These are phyloP conservation scores for Serilophus lunatus DNA, from an alignment of 2,113 vertebrate species.

Conservation along the genomic window DNA sequence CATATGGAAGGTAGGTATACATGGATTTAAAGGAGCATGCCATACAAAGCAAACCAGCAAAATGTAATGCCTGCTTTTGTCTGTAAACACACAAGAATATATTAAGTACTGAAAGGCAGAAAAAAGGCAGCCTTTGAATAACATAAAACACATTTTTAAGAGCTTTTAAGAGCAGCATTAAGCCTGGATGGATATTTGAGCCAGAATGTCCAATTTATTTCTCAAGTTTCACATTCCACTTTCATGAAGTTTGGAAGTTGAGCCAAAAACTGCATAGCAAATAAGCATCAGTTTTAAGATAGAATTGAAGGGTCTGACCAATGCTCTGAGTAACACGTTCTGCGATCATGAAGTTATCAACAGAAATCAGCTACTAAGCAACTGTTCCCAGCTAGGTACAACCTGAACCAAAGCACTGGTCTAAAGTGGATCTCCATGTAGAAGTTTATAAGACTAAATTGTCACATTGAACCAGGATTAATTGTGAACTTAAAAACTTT, in stretches of 20 bases:
- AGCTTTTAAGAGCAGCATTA: not conserved
- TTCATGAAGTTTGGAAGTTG: not conserved
- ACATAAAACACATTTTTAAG: not conserved
- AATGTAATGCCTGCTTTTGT: not conserved
- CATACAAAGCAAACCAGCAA: not conserved
- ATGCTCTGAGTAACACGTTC: not conserved
- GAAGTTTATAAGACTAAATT: not conserved
- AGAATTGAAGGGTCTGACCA: not conserved
- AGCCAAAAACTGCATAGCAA: not conserved
- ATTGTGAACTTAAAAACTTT: not conserved
- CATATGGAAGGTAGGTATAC: not conserved
- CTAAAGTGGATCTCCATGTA: not conserved
- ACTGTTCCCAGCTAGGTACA: not conserved
- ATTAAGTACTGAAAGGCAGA: not conserved
- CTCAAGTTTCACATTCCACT: not conserved
- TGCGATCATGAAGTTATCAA: not conserved
- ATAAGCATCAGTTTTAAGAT: not conserved
- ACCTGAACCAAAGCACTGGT: not conserved
- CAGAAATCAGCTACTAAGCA: not conserved
- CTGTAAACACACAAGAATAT: not conserved
- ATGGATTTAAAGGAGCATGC: not conserved
- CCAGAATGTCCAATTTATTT: not conserved
- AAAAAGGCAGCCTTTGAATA: not conserved
- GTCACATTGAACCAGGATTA: fast-evolving
- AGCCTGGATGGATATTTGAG: not conserved